Base-by-base conservation (phyloP, 2,113 vertebrate species). In the Urocynchramus pylzowi region DNA sequence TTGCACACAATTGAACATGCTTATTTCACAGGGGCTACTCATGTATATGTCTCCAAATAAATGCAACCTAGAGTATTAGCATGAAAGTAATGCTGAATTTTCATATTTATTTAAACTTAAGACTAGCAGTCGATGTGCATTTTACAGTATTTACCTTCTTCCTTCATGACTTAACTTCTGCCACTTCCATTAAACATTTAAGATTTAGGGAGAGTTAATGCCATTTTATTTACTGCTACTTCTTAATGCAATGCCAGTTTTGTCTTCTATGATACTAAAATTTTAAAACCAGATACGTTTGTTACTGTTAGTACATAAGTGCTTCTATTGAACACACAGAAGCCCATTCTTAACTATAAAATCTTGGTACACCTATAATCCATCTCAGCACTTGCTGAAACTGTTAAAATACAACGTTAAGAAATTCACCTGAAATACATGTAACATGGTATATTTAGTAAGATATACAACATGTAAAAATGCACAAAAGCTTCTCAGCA, bases 1-100 rank as follows among this genome's bases (percentile, higher is more conserved):
- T 3, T 39, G 50, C 50, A 86, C 42, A 70, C 7, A 67, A 53
- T 1, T 65, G 31, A 86, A 81, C 0, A 0, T 16, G 14, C 31
- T 76, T 83, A 69, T 80, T 87, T 73, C 4, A 5, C 1, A 10
- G 24, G 41, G 64, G 69, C 28, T 69, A 53, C 37, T 61, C 31
- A n/a, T 6, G 21, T 31, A 28, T 30, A 41, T 18, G 22, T 52
- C 31, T 35, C 54, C 54, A 68, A 69, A 87, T 53, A 82, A 17
- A 47, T 37, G 57, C 13, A 79, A 73, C 73, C 30, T 47, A 61
- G 17, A 54, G 88, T 84, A 70, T 49, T 61, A 60, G 26, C 49
- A n/a, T 1, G 1, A 41, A 85, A 57, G 22, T 75, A 76, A 71
- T 13, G 11, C 10, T 60, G 28, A 59, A 56, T 79, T 90, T 71